These are phyloP conservation scores for Lordiphosa collinella DNA, from an alignment of 1,140 invertebrate genomes.

Conservation along the genomic window DNA sequence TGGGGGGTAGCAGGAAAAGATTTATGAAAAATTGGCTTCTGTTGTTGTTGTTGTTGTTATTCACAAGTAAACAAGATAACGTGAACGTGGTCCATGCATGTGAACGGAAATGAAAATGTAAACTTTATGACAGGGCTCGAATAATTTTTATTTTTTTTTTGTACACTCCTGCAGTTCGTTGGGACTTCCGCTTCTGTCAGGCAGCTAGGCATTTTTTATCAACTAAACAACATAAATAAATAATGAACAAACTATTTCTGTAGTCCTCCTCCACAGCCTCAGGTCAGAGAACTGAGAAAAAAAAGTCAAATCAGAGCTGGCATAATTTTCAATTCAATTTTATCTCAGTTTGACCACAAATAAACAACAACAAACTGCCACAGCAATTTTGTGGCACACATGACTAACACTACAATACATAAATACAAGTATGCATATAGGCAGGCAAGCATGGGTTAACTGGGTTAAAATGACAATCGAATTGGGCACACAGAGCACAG, in stretches of 20 bases:
- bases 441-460: constrained; percentile 54
- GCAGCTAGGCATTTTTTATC: constrained; percentile 36
- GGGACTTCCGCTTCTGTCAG: constrained; percentile 28
- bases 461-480: constrained; percentile 69
- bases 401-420: background rate
- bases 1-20: constrained; percentile 28
- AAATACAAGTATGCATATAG: constrained; percentile 12
- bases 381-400: constrained; percentile 43
- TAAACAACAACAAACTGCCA: constrained; percentile 36
- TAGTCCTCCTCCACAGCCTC: too few relatives aligned
- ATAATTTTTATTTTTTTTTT: constrained; percentile 18
- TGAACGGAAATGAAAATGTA: constrained; percentile 65
- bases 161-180: constrained; percentile 16
- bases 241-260: constrained; percentile 1
- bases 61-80: constrained; percentile 63
- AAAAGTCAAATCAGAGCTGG: constrained; percentile 33
- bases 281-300: background rate
- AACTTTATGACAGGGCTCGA: constrained; percentile 56
- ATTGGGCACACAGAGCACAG: constrained; percentile 42
- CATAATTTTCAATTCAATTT: constrained; percentile 47
- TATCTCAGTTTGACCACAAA: constrained; percentile 45
- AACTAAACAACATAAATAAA: constrained; percentile 48
- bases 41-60: constrained; percentile 46
- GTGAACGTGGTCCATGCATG: constrained; percentile 34
- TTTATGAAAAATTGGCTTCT: constrained; percentile 75